Conservation (phyloP, 2,888 invertebrate genomes). For the Tetheella fluctuosa region DNA sequence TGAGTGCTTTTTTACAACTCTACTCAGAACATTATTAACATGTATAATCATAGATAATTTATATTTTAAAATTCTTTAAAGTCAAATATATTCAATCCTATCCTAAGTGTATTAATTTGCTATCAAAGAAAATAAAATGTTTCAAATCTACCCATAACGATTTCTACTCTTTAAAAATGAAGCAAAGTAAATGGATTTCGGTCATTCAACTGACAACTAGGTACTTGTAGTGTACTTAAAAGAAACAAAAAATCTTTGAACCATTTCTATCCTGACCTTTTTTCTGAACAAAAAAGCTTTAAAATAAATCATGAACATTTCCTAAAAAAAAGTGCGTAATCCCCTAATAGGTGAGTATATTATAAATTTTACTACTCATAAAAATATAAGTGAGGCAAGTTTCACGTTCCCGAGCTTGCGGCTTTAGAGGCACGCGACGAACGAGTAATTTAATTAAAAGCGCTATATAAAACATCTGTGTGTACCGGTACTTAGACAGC, state of each 20-base stretch:
- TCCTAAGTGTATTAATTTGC: no score
- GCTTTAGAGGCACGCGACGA: conserved; percentile 64
- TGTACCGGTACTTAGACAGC: conserved; percentile 61
- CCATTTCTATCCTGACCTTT: neutral
- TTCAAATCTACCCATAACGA: no score
- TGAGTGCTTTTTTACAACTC: conserved; percentile 27
- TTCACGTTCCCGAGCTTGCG: conserved; percentile 47
- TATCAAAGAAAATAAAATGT: no score
- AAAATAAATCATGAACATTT: neutral
- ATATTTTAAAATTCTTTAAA: no score
- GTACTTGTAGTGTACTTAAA: neutral
- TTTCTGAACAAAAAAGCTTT: neutral
- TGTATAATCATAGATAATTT: no score
- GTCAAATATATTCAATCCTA: no score
- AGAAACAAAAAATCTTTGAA: neutral
- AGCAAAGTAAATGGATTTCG: neutral
- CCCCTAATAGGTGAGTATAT: neutral
- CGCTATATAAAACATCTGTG: conserved; percentile 66
- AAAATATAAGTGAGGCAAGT: conserved; percentile 42
- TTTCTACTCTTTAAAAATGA: neutral
- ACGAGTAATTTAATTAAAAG: conserved; percentile 72
- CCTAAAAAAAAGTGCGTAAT: neutral
- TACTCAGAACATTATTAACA: neutral
- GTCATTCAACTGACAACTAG: neutral
- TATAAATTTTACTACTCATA: conserved; percentile 17